Evolutionary conservation across 2,888 invertebrate genomes (phyloP).

Genomic region (Heliconius sara): DNA sequence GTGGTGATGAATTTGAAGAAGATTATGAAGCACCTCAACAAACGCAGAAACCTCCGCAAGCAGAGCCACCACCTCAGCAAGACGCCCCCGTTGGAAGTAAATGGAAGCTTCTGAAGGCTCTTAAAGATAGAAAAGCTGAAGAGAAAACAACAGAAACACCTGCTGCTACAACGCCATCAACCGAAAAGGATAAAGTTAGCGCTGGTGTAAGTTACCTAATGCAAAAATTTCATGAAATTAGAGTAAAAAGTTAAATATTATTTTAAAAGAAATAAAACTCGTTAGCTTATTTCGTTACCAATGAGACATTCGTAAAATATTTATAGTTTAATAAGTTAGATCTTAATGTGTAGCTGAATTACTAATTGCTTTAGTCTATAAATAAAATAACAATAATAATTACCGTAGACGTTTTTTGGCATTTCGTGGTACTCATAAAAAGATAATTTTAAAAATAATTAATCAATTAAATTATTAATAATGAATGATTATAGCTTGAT

Average conservation of each 20-base stretch:
- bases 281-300: neutral
- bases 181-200: conserved; percentile 87
- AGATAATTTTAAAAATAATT: neutral
- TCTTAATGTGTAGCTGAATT: conserved; percentile 10
- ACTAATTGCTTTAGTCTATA: conserved; percentile 6
- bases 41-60: conserved; percentile 61
- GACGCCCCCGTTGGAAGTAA: conserved; percentile 89
- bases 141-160: conserved; percentile 90
- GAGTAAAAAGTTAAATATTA: conserved; percentile 83
- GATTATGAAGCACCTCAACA: conserved; percentile 84
- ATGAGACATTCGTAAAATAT: neutral
- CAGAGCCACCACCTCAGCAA: conserved; percentile 71
- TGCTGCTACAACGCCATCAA: conserved; percentile 84
- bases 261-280: conserved; percentile 11
- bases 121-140: conserved; percentile 95
- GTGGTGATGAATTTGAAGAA: conserved; percentile 88
- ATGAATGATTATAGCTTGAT: neutral
- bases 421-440: neutral
- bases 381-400: conserved; percentile 7
- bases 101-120: conserved; percentile 94
- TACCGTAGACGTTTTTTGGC: conserved; percentile 5
- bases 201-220: conserved; percentile 87
- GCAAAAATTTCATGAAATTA: conserved; percentile 87
- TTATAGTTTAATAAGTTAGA: conserved; percentile 16
- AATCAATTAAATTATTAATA: neutral